phyloP scores from a whole-genome alignment of 2,113 vertebrate genomes.

The Dinomys branickii region DNA sequence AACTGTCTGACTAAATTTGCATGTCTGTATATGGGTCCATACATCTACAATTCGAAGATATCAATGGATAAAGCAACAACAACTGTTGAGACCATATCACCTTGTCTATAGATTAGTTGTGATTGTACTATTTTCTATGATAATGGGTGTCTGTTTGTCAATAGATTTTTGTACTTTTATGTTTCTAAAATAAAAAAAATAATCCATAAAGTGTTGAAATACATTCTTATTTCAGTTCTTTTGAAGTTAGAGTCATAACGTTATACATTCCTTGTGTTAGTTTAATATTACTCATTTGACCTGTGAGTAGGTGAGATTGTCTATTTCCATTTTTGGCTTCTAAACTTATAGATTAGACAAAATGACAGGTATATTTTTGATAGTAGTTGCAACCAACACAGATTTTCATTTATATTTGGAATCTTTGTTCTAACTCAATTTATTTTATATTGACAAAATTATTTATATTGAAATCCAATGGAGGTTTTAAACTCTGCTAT shows the following conservation, averaged over 20 bases:
- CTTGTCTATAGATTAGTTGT: no score
- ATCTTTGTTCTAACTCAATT: neutral
- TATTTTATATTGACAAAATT: slow-evolving; percentile 38
- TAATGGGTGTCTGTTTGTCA: no score
- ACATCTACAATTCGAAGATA: no score
- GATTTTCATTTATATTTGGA: neutral
- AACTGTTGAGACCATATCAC: no score
- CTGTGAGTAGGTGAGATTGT: neutral
- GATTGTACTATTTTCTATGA: no score
- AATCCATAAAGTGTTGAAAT: slow-evolving; percentile 18
- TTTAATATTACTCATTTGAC: slow-evolving; percentile 27
- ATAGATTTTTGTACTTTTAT: no score
- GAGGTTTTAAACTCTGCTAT: neutral
- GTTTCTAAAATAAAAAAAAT: no score
- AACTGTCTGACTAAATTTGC: no score
- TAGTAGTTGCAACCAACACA: neutral
- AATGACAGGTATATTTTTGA: neutral
- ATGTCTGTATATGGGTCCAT: no score
- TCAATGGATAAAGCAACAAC: no score
- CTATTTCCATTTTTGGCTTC: neutral
- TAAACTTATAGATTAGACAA: neutral
- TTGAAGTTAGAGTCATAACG: neutral
- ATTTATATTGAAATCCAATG: neutral
- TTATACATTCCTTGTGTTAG: neutral
- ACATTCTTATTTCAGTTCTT: neutral